Evolutionary conservation across 2,797 vertebrate genomes (phyloP).

Genomic region (Amblyopsis hoosieri): DNA sequence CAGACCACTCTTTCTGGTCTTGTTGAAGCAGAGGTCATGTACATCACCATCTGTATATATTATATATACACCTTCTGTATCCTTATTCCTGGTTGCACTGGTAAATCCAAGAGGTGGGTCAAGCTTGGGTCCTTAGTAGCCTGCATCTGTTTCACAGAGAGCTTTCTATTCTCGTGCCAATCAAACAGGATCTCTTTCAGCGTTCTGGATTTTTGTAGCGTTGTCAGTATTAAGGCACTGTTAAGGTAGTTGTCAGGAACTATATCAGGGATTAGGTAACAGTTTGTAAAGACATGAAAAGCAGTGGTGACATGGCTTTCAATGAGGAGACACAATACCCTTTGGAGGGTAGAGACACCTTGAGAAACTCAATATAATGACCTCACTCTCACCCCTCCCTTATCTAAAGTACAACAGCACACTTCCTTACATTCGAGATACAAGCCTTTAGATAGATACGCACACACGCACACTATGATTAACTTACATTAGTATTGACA

Average conservation of each 20-base stretch:
- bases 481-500: conserved; percentile 24
- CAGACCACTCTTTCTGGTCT: conserved; percentile 9
- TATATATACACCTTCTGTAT: no score
- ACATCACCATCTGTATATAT: conserved; percentile 1
- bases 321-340: conserved; percentile 10
- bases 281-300: conserved; percentile 6
- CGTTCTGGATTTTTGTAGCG: not conserved
- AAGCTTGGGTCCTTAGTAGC: not conserved
- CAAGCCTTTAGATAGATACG: conserved; percentile 2
- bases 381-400: conserved; percentile 1
- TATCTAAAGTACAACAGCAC: conserved; percentile 6
- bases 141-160: not conserved
- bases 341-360: conserved; percentile 4
- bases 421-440: conserved; percentile 5
- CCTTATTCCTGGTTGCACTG: no score
- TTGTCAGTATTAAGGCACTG: not conserved
- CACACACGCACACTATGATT: conserved; percentile 45
- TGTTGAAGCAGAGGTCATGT: conserved; percentile 26
- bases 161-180: not conserved
- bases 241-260: conserved; percentile 9
- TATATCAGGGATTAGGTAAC: not conserved
- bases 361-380: conserved; percentile 17
- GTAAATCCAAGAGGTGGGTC: no score
- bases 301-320: not conserved
- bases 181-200: not conserved